phyloP scores from a whole-genome alignment of 2,797 vertebrate species.

The Trematomus bernacchii region DNA sequence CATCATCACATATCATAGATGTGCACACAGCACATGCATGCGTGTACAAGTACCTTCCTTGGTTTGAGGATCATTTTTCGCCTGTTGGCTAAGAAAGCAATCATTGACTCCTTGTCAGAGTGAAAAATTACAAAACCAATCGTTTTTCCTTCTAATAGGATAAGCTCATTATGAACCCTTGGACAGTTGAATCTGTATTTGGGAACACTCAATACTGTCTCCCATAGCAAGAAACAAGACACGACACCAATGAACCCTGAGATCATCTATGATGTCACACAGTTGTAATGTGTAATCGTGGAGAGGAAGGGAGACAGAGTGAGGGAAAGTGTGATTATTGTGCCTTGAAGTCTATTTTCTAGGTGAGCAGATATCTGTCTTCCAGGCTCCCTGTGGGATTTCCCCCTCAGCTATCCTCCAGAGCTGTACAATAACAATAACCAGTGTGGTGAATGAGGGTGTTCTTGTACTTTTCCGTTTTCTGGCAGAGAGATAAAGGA shows the following conservation, averaged over 20 bases:
- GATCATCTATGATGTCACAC: slow-evolving; percentile 56
- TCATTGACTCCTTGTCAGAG: background rate
- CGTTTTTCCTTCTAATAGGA: slow-evolving; percentile 11
- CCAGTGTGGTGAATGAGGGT: slow-evolving; percentile 40
- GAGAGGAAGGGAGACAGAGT: background rate
- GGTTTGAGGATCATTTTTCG: background rate
- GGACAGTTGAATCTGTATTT: slow-evolving; percentile 46
- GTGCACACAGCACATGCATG: too few relatives aligned
- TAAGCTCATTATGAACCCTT: slow-evolving; percentile 17
- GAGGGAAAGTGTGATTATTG: slow-evolving; percentile 55
- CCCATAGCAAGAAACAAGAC: slow-evolving; percentile 34
- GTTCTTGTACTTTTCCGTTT: slow-evolving; percentile 40
- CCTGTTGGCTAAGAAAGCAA: slow-evolving; percentile 7
- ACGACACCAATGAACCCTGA: slow-evolving; percentile 35
- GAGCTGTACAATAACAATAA: slow-evolving; percentile 43
- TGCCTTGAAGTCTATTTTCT: slow-evolving; percentile 76
- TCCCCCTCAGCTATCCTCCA: slow-evolving; percentile 9
- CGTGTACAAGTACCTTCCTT: background rate
- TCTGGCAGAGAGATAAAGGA: slow-evolving; percentile 17
- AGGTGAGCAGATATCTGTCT: slow-evolving; percentile 69
- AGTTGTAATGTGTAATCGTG: slow-evolving; percentile 53
- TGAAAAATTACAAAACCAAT: slow-evolving; percentile 25
- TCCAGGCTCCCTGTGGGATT: slow-evolving; percentile 48
- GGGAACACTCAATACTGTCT: slow-evolving; percentile 31
- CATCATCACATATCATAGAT: too few relatives aligned